phyloP scores from a whole-genome alignment of 2,888 invertebrate genomes.

The Drosophila kuntzei region DNA sequence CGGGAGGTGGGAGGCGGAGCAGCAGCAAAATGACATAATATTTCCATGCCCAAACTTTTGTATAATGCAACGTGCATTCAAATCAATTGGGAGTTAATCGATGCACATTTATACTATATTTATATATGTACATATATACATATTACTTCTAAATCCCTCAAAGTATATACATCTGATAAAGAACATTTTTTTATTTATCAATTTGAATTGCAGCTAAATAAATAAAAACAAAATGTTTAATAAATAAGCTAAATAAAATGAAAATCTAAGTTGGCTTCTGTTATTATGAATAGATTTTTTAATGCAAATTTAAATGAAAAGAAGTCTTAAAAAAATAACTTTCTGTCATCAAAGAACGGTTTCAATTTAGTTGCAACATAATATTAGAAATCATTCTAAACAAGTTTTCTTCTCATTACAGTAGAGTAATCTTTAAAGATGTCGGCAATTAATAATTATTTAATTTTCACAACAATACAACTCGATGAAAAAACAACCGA shows the following conservation, averaged over 20 bases:
- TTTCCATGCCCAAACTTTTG: constrained; percentile 26
- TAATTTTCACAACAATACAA: too few relatives aligned
- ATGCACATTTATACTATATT: not conserved
- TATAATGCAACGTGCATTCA: constrained; percentile 14
- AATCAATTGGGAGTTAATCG: constrained; percentile 1
- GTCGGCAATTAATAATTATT: too few relatives aligned
- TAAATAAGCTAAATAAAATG: too few relatives aligned
- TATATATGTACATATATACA: not conserved
- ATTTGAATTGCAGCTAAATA: not conserved
- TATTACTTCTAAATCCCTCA: not conserved
- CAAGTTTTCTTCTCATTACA: too few relatives aligned
- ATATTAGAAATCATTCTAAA: too few relatives aligned
- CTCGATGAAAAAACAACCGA: not conserved
- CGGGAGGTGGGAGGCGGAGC: not conserved
- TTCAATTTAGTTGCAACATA: too few relatives aligned
- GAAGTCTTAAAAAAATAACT: too few relatives aligned
- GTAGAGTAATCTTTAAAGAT: too few relatives aligned
- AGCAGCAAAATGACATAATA: constrained; percentile 48
- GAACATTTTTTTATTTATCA: not conserved
- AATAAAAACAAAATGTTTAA: not conserved
- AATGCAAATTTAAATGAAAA: too few relatives aligned
- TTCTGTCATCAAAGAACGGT: too few relatives aligned
- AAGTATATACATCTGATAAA: not conserved
- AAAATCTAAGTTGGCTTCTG: too few relatives aligned
- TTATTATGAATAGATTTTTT: too few relatives aligned